Evolutionary conservation across 2,797 vertebrate species (phyloP).

Genomic region (Paratrypauchen microcephalus): DNA sequence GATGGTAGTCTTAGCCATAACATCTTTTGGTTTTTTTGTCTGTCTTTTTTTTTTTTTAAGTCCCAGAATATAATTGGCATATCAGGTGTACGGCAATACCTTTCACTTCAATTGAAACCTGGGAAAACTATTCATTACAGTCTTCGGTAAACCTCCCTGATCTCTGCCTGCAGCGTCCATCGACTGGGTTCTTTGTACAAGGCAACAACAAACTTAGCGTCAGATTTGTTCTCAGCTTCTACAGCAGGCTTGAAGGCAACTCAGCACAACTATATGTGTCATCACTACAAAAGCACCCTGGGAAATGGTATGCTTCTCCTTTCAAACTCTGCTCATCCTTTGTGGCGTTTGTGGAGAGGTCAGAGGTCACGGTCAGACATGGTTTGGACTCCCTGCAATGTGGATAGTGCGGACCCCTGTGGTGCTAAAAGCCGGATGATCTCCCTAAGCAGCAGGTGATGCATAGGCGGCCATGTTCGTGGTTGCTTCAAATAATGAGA

Average conservation of each 20-base stretch:
- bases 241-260: slow-evolving; percentile 34
- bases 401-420: slow-evolving; percentile 40
- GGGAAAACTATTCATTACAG: slow-evolving; percentile 12
- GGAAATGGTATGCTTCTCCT: slow-evolving; percentile 35
- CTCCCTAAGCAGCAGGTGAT: slow-evolving; percentile 48
- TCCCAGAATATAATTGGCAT: slow-evolving; percentile 1
- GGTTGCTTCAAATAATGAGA: slow-evolving; percentile 39
- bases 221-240: slow-evolving; percentile 36
- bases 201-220: slow-evolving; percentile 24
- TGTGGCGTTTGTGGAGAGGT: slow-evolving; percentile 27
- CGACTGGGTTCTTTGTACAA: slow-evolving; percentile 27
- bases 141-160: slow-evolving; percentile 12
- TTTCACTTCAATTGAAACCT: slow-evolving; percentile 16
- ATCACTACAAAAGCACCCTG: slow-evolving; percentile 23
- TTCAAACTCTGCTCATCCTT: slow-evolving; percentile 52
- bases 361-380: slow-evolving; percentile 41
- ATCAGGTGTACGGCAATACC: slow-evolving; percentile 2
- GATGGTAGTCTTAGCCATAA: too few species aligned
- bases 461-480: slow-evolving; percentile 19
- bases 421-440: slow-evolving; percentile 60
- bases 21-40: neutral
- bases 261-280: slow-evolving; percentile 16
- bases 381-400: slow-evolving; percentile 36
- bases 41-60: neutral
- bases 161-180: slow-evolving; percentile 18